These are phyloP conservation scores for Menidia beryllina DNA, from an alignment of 2,113 vertebrate genomes.

Conservation along the genomic window DNA sequence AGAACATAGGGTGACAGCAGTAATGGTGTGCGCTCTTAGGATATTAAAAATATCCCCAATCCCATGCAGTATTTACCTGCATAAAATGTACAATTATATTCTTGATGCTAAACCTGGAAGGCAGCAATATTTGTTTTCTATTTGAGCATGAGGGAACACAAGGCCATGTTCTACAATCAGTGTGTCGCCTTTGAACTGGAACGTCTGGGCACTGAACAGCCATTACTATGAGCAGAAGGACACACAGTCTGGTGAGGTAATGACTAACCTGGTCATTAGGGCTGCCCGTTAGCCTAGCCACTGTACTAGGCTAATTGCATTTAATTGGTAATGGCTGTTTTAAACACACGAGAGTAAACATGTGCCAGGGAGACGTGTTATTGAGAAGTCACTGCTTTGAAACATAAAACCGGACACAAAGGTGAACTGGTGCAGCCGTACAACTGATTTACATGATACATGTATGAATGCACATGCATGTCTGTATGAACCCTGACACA, in stretches of 20 bases:
- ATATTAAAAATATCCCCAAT: constrained; percentile 15
- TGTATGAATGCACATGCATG: constrained; percentile 3
- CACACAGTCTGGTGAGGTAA: constrained; percentile 43
- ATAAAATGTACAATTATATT: constrained; percentile 27
- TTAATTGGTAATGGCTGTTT: constrained; percentile 37
- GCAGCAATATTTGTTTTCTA: neutral
- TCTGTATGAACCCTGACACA: constrained; percentile 30
- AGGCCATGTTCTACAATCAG: constrained; percentile 29
- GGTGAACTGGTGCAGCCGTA: constrained; percentile 38
- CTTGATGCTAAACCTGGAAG: constrained; percentile 26
- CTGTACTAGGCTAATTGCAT: constrained; percentile 51
- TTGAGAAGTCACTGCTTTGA: constrained; percentile 22
- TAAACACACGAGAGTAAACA: constrained; percentile 36
- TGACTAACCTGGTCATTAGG: constrained; percentile 53
- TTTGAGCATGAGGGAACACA: constrained; percentile 24
- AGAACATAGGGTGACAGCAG: neutral
- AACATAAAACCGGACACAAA: constrained; percentile 28
- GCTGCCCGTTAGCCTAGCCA: constrained; percentile 32
- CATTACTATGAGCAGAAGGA: constrained; percentile 43
- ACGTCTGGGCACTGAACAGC: constrained; percentile 8
- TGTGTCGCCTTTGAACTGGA: constrained; percentile 21
- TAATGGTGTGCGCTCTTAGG: neutral
- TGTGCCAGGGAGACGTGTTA: neutral
- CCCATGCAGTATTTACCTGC: constrained; percentile 18
- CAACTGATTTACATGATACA: constrained; percentile 9